Evolutionary conservation across 2,797 vertebrate species (phyloP), one percentile per base, ranked within the genome.

Genomic region (Glossophaga mutica): DNA sequence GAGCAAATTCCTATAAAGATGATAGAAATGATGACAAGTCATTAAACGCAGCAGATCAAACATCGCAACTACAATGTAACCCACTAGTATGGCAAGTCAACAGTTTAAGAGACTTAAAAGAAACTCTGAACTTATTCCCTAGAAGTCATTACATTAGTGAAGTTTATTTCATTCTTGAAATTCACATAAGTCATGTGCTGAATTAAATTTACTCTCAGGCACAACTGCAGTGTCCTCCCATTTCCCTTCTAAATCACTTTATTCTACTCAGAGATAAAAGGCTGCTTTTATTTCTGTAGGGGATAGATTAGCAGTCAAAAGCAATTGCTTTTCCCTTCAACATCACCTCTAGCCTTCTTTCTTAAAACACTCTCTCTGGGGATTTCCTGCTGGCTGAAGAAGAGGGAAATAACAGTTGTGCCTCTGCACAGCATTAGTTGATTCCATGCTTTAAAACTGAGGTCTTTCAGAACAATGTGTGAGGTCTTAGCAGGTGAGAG

Each of bases 101-200:
- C 44, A 83, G 10, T 74, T 96, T 87, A 95, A 82, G 83, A 95
- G 78, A 96, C 94, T 90, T 96, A 95, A 97, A 97, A 95, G 91
- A 89, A 98, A 97, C 68, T 89, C 68, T 83, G 95, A 97, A 94
- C 92, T 74, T 95, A 94, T 92, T 96, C 92, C 94, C 92, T 92
- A 96, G 97, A 97, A 98, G 62, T 79, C 73, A 94, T 97, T 97
- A 92, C 78, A 70, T 94, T 95, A 86, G 91, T 76, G 94, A 96
- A 88, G 97, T 98, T 98, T 98, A 97, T 97, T 96, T 98, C 96
- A 85, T 81, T 81, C 5, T 5, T 59, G 81, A 97, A 97, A 96
- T 97, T 95, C 83, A 2, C 37, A 19, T 92, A 97, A 97, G 71
- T 95, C 96, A 87, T 73, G 70, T 4, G 0, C 15, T 24, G 96